Base-by-base conservation (phyloP, 2,888 invertebrate species). In the Muschampia plurimacula region DNA sequence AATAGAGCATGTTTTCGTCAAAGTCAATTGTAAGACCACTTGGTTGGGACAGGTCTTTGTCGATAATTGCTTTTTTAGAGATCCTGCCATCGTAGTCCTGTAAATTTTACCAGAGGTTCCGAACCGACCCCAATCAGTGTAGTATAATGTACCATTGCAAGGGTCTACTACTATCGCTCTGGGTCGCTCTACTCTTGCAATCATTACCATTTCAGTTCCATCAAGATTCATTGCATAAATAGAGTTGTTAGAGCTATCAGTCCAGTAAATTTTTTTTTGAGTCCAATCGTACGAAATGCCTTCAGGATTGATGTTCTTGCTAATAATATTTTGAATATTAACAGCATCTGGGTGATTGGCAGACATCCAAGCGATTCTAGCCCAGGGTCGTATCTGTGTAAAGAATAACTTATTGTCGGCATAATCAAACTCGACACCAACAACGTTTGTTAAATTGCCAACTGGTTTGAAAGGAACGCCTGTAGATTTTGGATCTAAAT, bases 211-310 rank as follows among this genome's bases (percentile, higher is more conserved):
- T 80, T 98, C 97, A 0, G 96, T 95, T 2, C 98, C 98, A 83
- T 98, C 98, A 32, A 98, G 91, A 84, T 99, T 98, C 97, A 99
- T 98, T 0, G 99, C 97, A 83, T 98, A 99, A 72, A 99, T 98
- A 12, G 98, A 98, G 81, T 98, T 98, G 81, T 99, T 98, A 0
- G 97, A 97, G 41, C 98, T 98, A 83, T 99, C 99, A 0, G 99
- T 98, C 99, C 99, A 99, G 88, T 99, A 99, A 52, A 99, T 96
- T 88, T 99, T 99, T 86, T 98, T 97, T 80, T 98, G 98, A 0
- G 99, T 98, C 99, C 99, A 99, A 85, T 99, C 99, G 85, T 99
- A 98, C 0, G 98, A 98, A 76, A 99, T 97, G 5, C 98, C 98
- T 88, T 98, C 98, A 0, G 98, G 98, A 89, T 98, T 98, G 70